Percentiles rank a stretch among this genome's conserved stretches.
Conservation (phyloP, 2,888 invertebrate genomes). For the Leucoma salicis region DNA sequence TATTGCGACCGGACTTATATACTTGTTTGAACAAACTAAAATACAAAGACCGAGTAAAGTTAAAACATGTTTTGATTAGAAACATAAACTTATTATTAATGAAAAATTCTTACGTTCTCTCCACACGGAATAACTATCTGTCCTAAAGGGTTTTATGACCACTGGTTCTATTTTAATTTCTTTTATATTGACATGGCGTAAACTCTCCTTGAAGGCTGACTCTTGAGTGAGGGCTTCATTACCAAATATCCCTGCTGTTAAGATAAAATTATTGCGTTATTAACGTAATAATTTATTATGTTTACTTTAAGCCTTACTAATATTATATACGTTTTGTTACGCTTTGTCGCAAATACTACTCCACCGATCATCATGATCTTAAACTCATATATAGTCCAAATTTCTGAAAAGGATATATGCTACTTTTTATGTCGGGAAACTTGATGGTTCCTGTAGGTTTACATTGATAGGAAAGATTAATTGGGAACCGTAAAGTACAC, state of each 20-base stretch:
- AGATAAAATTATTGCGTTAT: no score
- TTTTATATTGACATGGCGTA: slow-evolving; percentile 45
- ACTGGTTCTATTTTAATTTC: slow-evolving; percentile 49
- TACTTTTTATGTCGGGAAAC: no score
- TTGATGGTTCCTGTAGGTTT: no score
- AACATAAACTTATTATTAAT: not conserved
- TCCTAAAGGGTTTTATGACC: slow-evolving; percentile 44
- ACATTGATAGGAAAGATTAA: no score
- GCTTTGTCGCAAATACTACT: no score
- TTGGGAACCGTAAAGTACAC: no score
- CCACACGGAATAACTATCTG: slow-evolving; percentile 66
- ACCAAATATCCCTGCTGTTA: slow-evolving; percentile 68
- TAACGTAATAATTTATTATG: no score
- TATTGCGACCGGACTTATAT: slow-evolving; percentile 56
- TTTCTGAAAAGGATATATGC: no score
- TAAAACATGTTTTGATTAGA: not conserved
- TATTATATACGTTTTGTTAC: no score
- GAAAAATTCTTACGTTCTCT: slow-evolving; percentile 53
- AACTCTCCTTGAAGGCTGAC: slow-evolving; percentile 63
- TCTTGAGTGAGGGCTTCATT: slow-evolving; percentile 39
- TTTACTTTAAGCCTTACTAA: no score
- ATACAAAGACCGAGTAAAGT: slow-evolving; percentile 14
- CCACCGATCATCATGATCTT: no score
- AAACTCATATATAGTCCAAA: no score
- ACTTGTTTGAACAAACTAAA: slow-evolving; percentile 59